Conservation (phyloP, 2,888 invertebrate genomes). For the Eurytoma californica region DNA sequence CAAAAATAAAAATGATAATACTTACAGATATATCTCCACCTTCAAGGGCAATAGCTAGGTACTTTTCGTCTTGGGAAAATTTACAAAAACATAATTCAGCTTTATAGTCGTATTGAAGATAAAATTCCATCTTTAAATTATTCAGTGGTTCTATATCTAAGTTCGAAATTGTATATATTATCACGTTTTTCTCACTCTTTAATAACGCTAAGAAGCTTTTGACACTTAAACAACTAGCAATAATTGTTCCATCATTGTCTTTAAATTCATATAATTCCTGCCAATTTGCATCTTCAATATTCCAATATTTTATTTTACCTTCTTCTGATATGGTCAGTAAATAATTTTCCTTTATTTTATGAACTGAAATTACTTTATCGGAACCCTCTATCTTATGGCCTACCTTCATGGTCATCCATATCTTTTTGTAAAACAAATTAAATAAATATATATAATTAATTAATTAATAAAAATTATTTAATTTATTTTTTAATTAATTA, state of each 20-base stretch:
- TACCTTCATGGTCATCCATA: constrained; percentile 59
- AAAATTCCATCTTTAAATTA: constrained; percentile 34
- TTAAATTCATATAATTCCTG: constrained; percentile 41
- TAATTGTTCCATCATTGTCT: constrained; percentile 54
- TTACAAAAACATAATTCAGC: constrained; percentile 64
- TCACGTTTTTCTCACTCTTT: constrained; percentile 58
- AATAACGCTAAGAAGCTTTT: constrained; percentile 63
- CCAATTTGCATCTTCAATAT: constrained; percentile 57
- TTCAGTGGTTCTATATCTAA: constrained; percentile 55
- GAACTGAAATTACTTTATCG: constrained; percentile 63
- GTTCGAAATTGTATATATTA: constrained; percentile 59
- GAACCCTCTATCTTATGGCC: constrained; percentile 59
- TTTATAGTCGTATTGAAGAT: constrained; percentile 48
- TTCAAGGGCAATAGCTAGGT: constrained; percentile 81
- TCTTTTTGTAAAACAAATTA: constrained; percentile 52
- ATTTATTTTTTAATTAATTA: neutral
- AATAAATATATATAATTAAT: neutral
- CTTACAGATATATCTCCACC: constrained; percentile 80
- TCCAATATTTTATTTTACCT: constrained; percentile 65
- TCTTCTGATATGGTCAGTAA: constrained; percentile 63
- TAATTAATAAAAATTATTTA: too few relatives aligned
- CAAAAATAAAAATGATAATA: neutral
- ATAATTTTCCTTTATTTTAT: constrained; percentile 61
- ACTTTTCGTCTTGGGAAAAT: constrained; percentile 77
- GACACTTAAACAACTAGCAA: constrained; percentile 63